Evolutionary conservation across 2,888 invertebrate genomes (phyloP), one percentile per base, ranked within the genome.

Genomic region (Caenorhabditis sp.): DNA sequence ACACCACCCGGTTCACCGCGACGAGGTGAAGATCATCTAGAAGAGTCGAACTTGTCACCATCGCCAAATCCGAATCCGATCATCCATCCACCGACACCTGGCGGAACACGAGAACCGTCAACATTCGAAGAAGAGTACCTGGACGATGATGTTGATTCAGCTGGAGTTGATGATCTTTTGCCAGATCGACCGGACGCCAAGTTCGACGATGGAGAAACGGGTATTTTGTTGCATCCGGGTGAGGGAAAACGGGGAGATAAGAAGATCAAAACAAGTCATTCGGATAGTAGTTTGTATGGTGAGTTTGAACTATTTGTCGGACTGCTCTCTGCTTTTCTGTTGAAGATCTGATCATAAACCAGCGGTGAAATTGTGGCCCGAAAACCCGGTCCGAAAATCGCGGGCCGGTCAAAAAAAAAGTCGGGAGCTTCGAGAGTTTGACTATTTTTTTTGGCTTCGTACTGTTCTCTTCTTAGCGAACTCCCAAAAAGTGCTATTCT

Each of bases 71-170:
- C 43, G 57, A 62, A n/a, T 71, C 66, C 17, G 23, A 68, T 58
- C 12, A 77, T 81, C 26, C 81, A 79, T 55, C 81, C 81, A 37
- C 81, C 81, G 5, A 81, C 81, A 12, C 81, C 81, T 0, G 76
- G 77, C 0, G 73, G 68, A 23, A 77, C 77, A 0, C 57, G 79
- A 10, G 79, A 79, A 60, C 77, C 69, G 17, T 77, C 79, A 0
- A 68, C 77, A 1, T 62, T 63, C 23, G 62, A 62, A 50, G 72
- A 67, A 3, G 64, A 72, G 21, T 69, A 63, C 1, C 54, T 54
- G 4, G 64, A 61, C 5, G 49, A 27, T n/a, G 62, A 68, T 49
- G 58, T 19, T 17, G 53, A 58, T 37, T 8, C 27, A 4, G n/a
- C 26, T 27, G 59, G 59, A 66, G 43, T 66, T 26, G 19, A 24